Evolutionary conservation across 2,888 invertebrate species (phyloP), one percentile per base, ranked within the genome.

Genomic region (Oegoconia quadripuncta): DNA sequence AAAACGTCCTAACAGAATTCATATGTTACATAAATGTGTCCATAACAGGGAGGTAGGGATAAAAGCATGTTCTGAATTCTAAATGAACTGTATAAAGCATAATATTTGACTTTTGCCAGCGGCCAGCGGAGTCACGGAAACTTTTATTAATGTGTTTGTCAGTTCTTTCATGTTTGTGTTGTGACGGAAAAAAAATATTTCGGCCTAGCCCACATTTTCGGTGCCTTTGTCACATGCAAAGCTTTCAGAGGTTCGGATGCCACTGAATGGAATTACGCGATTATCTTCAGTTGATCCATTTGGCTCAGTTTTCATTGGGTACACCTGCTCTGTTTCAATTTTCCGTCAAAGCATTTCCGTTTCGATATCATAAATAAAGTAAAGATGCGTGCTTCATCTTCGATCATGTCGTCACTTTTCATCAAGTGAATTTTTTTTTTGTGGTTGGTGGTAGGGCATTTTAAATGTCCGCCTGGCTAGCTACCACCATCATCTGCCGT

Each of bases 1-100:
- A 62, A 62, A 60, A 55, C 54, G 46, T 53, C 39, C 42, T 48
- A 55, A 50, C 49, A 40, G 44, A 30, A 46, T 56, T 59, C 63
- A 57, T 61, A 56, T 45, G 55, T 58, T 57, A 61, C 54, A 50
- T 46, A 50, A 52, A 55, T 55, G 52, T 52, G 50, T 49, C 55
- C 51, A 51, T 55, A 52, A 56, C 52, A 45, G 44, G 44, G 43
- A 46, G 42, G 52, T 55, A 53, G 50, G 46, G 48, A 47, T 42
- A 38, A 50, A 50, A 50, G 59, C 73, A 68, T 64, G 74, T 54
- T 52, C 59, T 55, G 76, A 77, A 79, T 79, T 55, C 52, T 56
- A 61, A 73, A 77, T 73, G 73, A 72, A 64, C 56, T 60, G 61
- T 59, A 64, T 60, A 64, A 62, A 59, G 52, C 52, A 55, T 62